These are phyloP conservation scores for Gortyna flavago DNA, from an alignment of 2,888 invertebrate species.

Conservation along the genomic window DNA sequence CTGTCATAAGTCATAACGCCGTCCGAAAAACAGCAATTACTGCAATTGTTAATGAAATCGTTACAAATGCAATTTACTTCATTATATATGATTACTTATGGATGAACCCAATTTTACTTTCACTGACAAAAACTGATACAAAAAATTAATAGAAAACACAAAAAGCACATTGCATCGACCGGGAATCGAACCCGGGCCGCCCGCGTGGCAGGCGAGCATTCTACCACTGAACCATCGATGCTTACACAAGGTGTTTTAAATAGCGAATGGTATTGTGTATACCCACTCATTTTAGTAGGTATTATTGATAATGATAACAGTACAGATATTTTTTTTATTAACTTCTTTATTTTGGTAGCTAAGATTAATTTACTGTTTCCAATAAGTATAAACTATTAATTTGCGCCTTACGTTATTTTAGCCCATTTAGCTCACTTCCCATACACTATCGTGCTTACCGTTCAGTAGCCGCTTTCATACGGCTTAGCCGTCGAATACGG, in stretches of 20 bases:
- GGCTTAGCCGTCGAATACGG: constrained; percentile 24
- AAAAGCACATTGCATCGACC: constrained; percentile 84
- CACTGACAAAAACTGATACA: neutral
- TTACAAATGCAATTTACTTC: neutral
- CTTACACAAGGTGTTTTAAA: constrained; percentile 28
- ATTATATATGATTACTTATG: too few relatives aligned
- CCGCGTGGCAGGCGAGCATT: constrained; percentile 91
- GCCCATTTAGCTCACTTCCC: neutral
- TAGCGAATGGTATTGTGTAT: neutral
- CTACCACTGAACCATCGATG: constrained; percentile 91
- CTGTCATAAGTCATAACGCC: neutral
- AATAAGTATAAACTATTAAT: neutral
- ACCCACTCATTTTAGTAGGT: neutral
- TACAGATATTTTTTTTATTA: neutral
- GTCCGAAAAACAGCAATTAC: neutral
- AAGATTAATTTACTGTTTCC: neutral
- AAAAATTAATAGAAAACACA: constrained; percentile 29
- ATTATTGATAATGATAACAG: neutral
- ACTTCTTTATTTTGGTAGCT: neutral
- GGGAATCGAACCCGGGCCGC: constrained; percentile 89
- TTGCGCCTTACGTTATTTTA: neutral
- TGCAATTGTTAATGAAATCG: neutral
- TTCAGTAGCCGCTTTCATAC: constrained; percentile 2
- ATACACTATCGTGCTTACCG: constrained; percentile 2
- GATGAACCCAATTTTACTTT: neutral